Base-by-base conservation (phyloP, 2,888 invertebrate species). In the Cryptus viduatorius region DNA sequence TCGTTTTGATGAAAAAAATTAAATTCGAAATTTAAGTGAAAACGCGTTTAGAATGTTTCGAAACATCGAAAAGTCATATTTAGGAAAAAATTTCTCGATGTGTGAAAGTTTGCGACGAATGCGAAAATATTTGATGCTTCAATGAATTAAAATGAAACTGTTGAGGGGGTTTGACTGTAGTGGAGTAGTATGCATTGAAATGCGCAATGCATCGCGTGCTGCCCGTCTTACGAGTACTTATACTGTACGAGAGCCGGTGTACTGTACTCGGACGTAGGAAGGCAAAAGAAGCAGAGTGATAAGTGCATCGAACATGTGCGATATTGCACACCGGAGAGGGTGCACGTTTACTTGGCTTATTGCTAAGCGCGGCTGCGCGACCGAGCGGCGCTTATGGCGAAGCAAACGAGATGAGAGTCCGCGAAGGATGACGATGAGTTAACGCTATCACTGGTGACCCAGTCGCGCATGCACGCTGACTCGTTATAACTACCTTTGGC, bases 391-490 rank as follows among this genome's bases (percentile, higher is more conserved):
- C 59, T 24, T 50, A 50, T 31, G 48, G 12, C 61, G 68, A 37
- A 79, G 79, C 77, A 87, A 84, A 82, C 83, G 81, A 83, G 67
- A 82, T 78, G 81, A 79, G 82, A 82, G 59, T 79, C 78, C 79
- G 65, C 79, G 75, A 56, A 82, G 83, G 83, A 87, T 86, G 87
- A 87, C 84, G 86, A 87, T 87, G 87, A 87, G 86, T 86, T 86
- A 86, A 86, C 84, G 86, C 86, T 86, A 87, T 87, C 87, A 86
- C 86, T 87, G 86, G 68, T 87, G 87, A 87, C 87, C 87, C 84
- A 86, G 86, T 86, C 83, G 84, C 84, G 83, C 64, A 56, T 82
- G 82, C 83, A 86, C 86, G 86, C 81, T 86, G 83, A 82, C 86
- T 83, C 80, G 84, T 73, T 83, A 85, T 82, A 79, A 82, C 82